phyloP scores from a whole-genome alignment of 1,140 invertebrate genomes.

The Dreissena rostriformis region DNA sequence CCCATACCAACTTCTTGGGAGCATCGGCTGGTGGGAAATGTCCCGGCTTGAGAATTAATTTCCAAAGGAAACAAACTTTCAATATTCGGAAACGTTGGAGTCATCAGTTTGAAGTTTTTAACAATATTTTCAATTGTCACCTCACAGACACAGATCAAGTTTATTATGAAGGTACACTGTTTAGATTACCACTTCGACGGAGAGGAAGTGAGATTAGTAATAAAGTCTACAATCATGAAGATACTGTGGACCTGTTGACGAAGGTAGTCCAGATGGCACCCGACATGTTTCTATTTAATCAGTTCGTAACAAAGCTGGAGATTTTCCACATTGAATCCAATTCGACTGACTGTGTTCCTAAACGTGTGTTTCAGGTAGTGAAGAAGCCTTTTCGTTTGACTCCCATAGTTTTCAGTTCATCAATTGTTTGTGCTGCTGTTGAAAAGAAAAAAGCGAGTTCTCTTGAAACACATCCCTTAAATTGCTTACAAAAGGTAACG shows the following conservation, averaged over 20 bases:
- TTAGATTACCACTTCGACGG: slow-evolving; percentile 69
- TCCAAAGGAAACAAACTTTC: slow-evolving; percentile 58
- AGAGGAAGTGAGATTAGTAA: slow-evolving; percentile 69
- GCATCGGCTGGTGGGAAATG: slow-evolving; percentile 58
- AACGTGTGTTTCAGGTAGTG: slow-evolving; percentile 28
- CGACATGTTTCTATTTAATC: slow-evolving; percentile 69
- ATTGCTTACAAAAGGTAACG: background rate
- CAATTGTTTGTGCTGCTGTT: background rate
- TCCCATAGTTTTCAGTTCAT: slow-evolving; percentile 29
- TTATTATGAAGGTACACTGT: slow-evolving; percentile 66
- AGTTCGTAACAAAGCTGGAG: slow-evolving; percentile 63
- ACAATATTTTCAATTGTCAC: slow-evolving; percentile 71
- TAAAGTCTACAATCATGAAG: slow-evolving; percentile 58
- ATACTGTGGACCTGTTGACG: slow-evolving; percentile 61
- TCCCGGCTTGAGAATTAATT: slow-evolving; percentile 73
- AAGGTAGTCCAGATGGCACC: slow-evolving; percentile 58
- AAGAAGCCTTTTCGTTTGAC: slow-evolving; percentile 74
- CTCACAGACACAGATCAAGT: slow-evolving; percentile 1
- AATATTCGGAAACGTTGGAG: slow-evolving; percentile 57
- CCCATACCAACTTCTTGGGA: slow-evolving; percentile 72
- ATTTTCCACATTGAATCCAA: slow-evolving; percentile 60
- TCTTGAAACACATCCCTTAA: background rate
- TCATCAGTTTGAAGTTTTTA: slow-evolving; percentile 74
- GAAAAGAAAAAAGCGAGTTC: background rate
- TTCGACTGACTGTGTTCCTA: background rate